A percentile compares a stretch with the other conserved stretches of the same genome.
Evolutionary conservation across 1,140 invertebrate genomes (phyloP).

Genomic region (Pseudomyrmex gracilis): DNA sequence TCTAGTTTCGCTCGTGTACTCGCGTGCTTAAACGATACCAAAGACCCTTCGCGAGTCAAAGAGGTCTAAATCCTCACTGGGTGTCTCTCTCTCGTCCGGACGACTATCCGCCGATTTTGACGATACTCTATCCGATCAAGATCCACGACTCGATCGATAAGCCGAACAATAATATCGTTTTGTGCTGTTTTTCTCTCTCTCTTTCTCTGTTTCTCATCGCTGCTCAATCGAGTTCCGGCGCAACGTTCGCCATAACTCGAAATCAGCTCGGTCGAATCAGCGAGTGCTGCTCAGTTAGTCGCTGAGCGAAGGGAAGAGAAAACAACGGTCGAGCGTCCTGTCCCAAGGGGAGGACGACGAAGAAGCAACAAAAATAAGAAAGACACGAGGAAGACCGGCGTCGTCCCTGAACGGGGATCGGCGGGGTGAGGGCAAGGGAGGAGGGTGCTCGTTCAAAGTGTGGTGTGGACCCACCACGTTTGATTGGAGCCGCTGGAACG

Average conservation of each 20-base stretch:
- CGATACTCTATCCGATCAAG: neutral
- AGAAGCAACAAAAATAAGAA: conserved; percentile 41
- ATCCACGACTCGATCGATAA: conserved; percentile 4
- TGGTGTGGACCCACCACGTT: conserved; percentile 65
- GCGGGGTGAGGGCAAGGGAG: conserved; percentile 33
- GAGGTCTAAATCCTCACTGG: neutral
- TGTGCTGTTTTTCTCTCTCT: neutral
- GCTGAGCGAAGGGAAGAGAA: neutral
- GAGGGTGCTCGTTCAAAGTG: conserved; percentile 59
- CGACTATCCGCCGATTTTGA: conserved; percentile 34
- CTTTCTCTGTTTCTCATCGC: conserved; percentile 14
- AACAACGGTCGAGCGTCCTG: conserved; percentile 39
- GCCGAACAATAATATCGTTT: neutral
- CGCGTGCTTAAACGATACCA: conserved; percentile 1
- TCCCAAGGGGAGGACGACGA: conserved; percentile 44
- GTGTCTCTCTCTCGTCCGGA: conserved; percentile 56
- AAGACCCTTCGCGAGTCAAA: conserved; percentile 4
- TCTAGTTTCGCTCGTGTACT: conserved; percentile 15
- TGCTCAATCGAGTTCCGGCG: conserved; percentile 24
- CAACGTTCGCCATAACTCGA: neutral
- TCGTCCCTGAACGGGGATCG: conserved; percentile 28
- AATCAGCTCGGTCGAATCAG: conserved; percentile 18
- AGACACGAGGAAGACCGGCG: conserved; percentile 40
- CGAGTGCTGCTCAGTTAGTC: neutral
- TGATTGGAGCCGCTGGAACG: conserved; percentile 58